Conservation (phyloP, 2,888 invertebrate species). For the Microdon myrmicae region DNA sequence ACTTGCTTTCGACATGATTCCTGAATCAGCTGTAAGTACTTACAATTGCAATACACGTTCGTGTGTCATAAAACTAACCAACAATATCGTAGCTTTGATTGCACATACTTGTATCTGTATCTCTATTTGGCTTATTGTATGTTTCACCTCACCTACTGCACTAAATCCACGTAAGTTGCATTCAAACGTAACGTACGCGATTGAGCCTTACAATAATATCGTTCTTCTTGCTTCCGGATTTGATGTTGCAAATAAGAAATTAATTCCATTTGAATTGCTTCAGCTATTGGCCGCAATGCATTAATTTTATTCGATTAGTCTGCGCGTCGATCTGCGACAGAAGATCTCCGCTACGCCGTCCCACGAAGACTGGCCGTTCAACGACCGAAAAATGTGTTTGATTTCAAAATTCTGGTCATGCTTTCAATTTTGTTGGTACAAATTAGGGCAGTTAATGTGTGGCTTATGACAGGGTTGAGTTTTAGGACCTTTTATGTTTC, state of each 20-base stretch:
- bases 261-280: conserved; percentile 38
- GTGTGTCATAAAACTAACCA: neutral
- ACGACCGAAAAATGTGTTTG: conserved; percentile 42
- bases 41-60: no score
- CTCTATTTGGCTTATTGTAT: conserved; percentile 1
- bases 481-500: conserved; percentile 4
- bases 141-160: conserved; percentile 5
- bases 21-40: conserved; percentile 45
- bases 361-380: neutral
- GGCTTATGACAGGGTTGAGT: neutral
- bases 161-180: conserved; percentile 13
- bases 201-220: conserved; percentile 14
- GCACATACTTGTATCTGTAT: conserved; percentile 10
- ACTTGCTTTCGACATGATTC: conserved; percentile 34
- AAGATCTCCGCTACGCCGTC: neutral
- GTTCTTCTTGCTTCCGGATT: conserved; percentile 15
- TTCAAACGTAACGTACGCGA: neutral
- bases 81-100: conserved; percentile 1
- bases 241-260: conserved; percentile 34
- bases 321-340: neutral
- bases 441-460: conserved; percentile 12
- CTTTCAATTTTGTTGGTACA: conserved; percentile 3
- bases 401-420: conserved; percentile 29
- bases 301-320: conserved; percentile 48
- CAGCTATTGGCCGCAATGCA: conserved; percentile 41